Percentiles rank a stretch among this genome's conserved stretches.
Evolutionary conservation across 2,113 vertebrate genomes (phyloP).

Genomic region (Antigone vipio): DNA sequence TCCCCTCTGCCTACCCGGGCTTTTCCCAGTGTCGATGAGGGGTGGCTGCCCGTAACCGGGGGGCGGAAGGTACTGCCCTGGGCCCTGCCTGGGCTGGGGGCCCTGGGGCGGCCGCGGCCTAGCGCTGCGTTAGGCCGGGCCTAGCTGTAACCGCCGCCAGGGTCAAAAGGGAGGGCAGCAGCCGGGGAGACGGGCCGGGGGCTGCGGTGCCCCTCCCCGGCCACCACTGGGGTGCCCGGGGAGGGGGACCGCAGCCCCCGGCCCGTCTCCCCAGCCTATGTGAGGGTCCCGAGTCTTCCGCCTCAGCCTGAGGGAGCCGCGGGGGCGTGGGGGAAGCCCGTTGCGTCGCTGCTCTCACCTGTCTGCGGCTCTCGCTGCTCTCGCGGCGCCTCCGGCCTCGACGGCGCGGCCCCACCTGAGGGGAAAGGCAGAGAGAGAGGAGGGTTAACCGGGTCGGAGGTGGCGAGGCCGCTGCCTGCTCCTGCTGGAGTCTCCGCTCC

Average conservation of each 20-base stretch:
- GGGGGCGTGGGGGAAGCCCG: background rate
- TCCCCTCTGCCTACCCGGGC: background rate
- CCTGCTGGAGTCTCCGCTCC: background rate
- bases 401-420: background rate
- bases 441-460: background rate
- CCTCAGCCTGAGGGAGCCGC: background rate
- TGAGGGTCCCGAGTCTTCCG: background rate
- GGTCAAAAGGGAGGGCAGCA: background rate
- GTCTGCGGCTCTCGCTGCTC: background rate
- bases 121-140: background rate
- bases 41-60: too few relatives aligned
- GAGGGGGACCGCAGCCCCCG: background rate
- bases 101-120: background rate
- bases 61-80: background rate
- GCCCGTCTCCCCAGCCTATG: background rate
- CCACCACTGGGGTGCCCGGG: background rate
- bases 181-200: background rate
- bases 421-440: background rate
- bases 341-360: slow-evolving; percentile 11
- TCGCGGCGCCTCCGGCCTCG: background rate
- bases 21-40: background rate
- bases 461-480: background rate
- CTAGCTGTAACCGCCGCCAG: background rate
- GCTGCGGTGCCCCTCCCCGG: background rate
- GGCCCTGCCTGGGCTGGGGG: background rate